These are phyloP conservation scores for Oscheius sp. DNA, from an alignment of 2,888 invertebrate species.

Conservation along the genomic window DNA sequence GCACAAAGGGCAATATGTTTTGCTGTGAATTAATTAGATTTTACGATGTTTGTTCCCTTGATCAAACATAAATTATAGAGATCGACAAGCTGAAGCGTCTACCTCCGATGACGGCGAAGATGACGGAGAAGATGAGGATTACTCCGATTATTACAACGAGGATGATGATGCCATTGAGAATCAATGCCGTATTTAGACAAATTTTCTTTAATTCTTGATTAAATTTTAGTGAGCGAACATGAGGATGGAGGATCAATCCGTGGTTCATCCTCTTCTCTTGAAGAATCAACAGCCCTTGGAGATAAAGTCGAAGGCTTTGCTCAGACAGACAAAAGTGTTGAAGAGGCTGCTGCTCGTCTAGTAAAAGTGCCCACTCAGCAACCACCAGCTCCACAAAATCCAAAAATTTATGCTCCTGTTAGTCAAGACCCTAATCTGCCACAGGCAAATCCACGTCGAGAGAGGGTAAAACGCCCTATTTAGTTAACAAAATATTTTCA, in stretches of 20 bases:
- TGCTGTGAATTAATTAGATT: no score
- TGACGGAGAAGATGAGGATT: slow-evolving; percentile 10
- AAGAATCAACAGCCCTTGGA: not conserved
- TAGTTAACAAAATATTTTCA: not conserved
- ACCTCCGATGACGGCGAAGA: slow-evolving; percentile 1
- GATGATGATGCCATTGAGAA: slow-evolving; percentile 20
- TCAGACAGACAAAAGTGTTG: slow-evolving; percentile 22
- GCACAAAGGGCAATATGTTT: no score
- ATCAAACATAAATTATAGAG: no score
- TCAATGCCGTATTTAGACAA: not conserved
- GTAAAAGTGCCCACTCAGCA: no score
- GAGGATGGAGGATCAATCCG: slow-evolving; percentile 12
- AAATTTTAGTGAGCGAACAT: slow-evolving; percentile 22
- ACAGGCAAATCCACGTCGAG: slow-evolving; percentile 20
- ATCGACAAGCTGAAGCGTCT: not conserved
- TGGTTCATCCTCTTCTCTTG: slow-evolving; percentile 22
- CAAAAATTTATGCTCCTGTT: no score
- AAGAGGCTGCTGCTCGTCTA: no score
- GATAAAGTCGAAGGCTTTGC: slow-evolving; percentile 13
- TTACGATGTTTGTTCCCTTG: no score
- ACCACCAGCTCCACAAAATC: not conserved
- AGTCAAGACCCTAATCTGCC: no score
- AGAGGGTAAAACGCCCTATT: slow-evolving; percentile 17
- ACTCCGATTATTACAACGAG: slow-evolving; percentile 26
- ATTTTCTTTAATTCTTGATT: not conserved